These are phyloP conservation scores for Acrocephalus scirpaceus DNA, from an alignment of 2,797 vertebrate genomes.

Conservation along the genomic window DNA sequence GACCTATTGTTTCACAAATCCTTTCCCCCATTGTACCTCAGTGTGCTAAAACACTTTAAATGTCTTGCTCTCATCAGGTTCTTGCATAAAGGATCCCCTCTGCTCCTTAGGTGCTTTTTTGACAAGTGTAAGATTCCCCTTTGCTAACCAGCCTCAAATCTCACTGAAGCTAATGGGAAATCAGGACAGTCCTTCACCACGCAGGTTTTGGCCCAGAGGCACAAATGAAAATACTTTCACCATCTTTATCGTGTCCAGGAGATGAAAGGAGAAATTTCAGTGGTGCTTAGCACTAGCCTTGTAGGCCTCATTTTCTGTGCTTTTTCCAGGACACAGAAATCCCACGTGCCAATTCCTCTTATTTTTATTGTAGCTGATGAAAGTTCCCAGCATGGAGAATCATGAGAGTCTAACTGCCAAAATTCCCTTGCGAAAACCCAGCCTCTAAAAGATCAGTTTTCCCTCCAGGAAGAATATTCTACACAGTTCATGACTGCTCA, in stretches of 20 bases:
- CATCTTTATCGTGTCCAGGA: constrained; percentile 45
- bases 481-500: not conserved
- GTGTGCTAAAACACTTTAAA: constrained; percentile 61
- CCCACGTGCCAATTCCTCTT: not conserved
- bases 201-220: constrained; percentile 11
- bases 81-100: constrained; percentile 48
- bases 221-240: constrained; percentile 56
- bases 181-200: not conserved
- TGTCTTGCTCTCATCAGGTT: constrained; percentile 21
- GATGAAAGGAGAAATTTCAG: constrained; percentile 54
- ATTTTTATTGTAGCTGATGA: constrained; percentile 53
- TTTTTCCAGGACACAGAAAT: constrained; percentile 36
- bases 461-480: not conserved
- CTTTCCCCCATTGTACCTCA: constrained; percentile 31
- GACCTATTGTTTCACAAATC: constrained; percentile 45
- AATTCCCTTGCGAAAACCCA: not conserved
- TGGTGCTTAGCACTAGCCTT: not conserved
- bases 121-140: constrained; percentile 45
- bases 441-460: not conserved
- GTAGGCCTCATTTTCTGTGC: not conserved
- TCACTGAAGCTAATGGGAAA: constrained; percentile 52
- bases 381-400: constrained; percentile 31
- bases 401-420: not conserved
- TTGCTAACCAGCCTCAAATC: constrained; percentile 31
- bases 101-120: constrained; percentile 51